Evolutionary conservation across 2,888 invertebrate species (phyloP).

Genomic region (Leptinotarsa haldemani): DNA sequence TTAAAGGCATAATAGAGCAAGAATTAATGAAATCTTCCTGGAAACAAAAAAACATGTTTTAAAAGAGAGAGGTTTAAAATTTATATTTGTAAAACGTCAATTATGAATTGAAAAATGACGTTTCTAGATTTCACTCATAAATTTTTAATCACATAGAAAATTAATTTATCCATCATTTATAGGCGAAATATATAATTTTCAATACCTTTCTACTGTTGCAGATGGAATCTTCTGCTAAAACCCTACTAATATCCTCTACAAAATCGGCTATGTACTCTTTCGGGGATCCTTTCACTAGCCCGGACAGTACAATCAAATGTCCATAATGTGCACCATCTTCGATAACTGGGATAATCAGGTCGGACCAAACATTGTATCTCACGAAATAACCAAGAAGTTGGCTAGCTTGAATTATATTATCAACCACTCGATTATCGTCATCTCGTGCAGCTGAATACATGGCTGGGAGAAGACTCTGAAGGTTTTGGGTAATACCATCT

Average conservation of each 20-base stretch:
- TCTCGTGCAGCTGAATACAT: slow-evolving; percentile 71
- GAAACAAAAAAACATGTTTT: too few species aligned
- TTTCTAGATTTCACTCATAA: too few species aligned
- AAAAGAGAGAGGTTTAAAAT: too few species aligned
- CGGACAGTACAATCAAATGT: slow-evolving; percentile 72
- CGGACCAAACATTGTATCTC: slow-evolving; percentile 75
- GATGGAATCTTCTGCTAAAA: slow-evolving; percentile 71
- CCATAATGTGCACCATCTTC: slow-evolving; percentile 69
- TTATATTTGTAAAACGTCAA: too few species aligned
- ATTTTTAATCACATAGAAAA: too few species aligned
- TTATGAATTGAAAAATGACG: too few species aligned
- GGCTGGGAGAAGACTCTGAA: slow-evolving; percentile 70
- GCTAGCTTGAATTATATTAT: slow-evolving; percentile 70
- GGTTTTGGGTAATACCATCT: slow-evolving; percentile 77
- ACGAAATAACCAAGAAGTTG: slow-evolving; percentile 82
- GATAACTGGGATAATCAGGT: slow-evolving; percentile 74
- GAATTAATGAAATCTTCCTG: too few species aligned
- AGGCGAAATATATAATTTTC: background rate
- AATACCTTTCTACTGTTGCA: slow-evolving; percentile 72
- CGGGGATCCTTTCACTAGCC: slow-evolving; percentile 72
- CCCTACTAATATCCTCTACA: slow-evolving; percentile 70
- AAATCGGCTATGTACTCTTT: slow-evolving; percentile 65
- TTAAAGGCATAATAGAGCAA: too few species aligned
- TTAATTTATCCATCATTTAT: too few species aligned
- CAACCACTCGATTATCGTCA: slow-evolving; percentile 67